Base-by-base conservation (phyloP, 2,113 vertebrate species). In the Cephalophus harveyi region DNA sequence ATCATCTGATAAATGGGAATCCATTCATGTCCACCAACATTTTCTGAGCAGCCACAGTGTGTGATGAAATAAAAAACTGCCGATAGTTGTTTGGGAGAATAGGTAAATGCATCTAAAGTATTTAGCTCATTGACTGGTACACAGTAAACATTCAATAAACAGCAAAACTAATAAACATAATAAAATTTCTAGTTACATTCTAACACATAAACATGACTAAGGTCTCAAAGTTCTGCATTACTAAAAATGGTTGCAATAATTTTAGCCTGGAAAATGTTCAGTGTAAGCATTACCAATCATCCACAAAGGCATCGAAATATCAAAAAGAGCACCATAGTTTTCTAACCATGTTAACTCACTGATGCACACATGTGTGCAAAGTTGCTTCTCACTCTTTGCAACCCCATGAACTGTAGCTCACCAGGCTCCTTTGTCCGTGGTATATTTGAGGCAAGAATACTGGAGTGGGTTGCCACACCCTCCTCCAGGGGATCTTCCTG, bases 211-310 rank as follows among this genome's bases (percentile, higher is more conserved):
- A 23, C 5, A 87, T 9, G 60, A 88, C 50, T 78, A 95, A 87
- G 57, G 8, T 33, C 36, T 84, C 84, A 43, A 79, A 90, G 79
- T 90, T 67, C 62, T 46, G 76, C 2, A 46, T 59, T 67, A 81
- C 36, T 64, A 52, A 96, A 97, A 95, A 92, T 46, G 71, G 67
- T 21, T 88, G 71, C 76, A 59, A 60, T 91, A 64, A 97, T 91
- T 95, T 96, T 60, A 82, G 36, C 60, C 33, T 86, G 60, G 96
- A 48, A 67, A 85, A 83, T 40, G 59, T 78, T 89, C 91, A 86
- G 74, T 89, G 71, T 43, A 33, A 67, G 89, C 28, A 83, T 86
- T 52, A 57, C 7, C 50, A 27, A 87, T 46, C 67, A 57, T 48
- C 36, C 52, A 89, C 67, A 57, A 48, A 62, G 60, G 27, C n/a